phyloP scores from a whole-genome alignment of 92 coral and sea anemone species.

The Palythoa grandis region DNA sequence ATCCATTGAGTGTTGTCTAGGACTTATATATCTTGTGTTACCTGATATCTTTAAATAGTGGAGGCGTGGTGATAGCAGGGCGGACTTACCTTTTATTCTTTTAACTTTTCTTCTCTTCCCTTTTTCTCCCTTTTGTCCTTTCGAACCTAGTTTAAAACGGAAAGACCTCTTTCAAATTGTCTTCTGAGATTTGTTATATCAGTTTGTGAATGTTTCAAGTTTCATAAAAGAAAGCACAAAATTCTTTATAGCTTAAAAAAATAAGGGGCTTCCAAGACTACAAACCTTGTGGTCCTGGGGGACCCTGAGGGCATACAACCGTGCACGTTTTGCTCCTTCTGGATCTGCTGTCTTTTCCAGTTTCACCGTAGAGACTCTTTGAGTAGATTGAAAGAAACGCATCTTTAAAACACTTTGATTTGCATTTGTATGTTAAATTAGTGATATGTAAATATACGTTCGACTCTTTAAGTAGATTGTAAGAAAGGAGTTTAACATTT shows the following conservation, averaged over 20 bases:
- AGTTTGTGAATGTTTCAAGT: neutral
- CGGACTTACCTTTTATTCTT: neutral
- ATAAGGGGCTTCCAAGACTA: neutral
- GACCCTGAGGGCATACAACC: conserved; percentile 25
- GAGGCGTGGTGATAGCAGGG: neutral
- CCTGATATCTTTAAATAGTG: too few relatives aligned
- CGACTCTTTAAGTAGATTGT: neutral
- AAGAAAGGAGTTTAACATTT: neutral
- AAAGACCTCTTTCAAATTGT: too few relatives aligned
- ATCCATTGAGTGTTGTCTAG: too few relatives aligned
- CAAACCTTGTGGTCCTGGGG: conserved; percentile 8
- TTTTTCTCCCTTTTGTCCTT: neutral
- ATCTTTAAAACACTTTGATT: neutral
- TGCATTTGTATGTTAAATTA: neutral
- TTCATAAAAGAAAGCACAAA: too few relatives aligned
- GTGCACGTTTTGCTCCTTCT: conserved; percentile 27
- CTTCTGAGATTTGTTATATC: neutral
- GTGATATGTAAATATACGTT: neutral
- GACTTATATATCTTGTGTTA: too few relatives aligned
- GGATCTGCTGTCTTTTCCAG: conserved; percentile 11
- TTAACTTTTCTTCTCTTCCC: neutral
- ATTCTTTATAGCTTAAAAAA: neutral
- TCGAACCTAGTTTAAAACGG: neutral
- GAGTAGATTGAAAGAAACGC: neutral
- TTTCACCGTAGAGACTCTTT: neutral